Evolutionary conservation across 2,797 vertebrate genomes (phyloP).

Genomic region (Sarcoramphus papa): DNA sequence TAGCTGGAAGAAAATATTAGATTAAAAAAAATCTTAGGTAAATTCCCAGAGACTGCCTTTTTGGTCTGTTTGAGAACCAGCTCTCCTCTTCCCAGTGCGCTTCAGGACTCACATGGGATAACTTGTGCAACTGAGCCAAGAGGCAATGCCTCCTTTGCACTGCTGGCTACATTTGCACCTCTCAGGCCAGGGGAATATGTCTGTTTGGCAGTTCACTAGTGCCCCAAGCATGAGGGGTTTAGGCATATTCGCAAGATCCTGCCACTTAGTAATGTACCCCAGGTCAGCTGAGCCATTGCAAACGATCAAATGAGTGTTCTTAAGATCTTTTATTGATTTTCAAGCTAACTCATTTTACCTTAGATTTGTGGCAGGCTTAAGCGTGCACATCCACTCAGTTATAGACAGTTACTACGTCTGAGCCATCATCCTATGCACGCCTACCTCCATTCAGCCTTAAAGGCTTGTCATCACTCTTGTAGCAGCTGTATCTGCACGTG

Average conservation of each 20-base stretch:
- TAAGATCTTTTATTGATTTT: constrained; percentile 48
- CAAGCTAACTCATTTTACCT: neutral
- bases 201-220: neutral
- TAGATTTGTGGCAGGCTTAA: constrained; percentile 38
- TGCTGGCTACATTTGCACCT: fast-evolving
- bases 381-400: neutral
- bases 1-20: neutral
- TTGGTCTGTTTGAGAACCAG: neutral
- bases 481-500: neutral
- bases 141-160: neutral
- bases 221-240: neutral
- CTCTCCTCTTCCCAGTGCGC: neutral
- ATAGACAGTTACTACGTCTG: constrained; percentile 1
- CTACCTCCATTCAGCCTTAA: constrained; percentile 7
- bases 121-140: neutral
- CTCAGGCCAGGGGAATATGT: neutral
- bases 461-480: constrained; percentile 29
- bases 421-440: neutral
- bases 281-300: neutral
- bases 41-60: neutral
- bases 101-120: neutral
- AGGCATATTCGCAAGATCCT: neutral
- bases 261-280: neutral
- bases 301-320: neutral
- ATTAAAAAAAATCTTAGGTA: neutral